Base-by-base conservation (phyloP, 2,888 invertebrate species). In the Cryptus viduatorius region DNA sequence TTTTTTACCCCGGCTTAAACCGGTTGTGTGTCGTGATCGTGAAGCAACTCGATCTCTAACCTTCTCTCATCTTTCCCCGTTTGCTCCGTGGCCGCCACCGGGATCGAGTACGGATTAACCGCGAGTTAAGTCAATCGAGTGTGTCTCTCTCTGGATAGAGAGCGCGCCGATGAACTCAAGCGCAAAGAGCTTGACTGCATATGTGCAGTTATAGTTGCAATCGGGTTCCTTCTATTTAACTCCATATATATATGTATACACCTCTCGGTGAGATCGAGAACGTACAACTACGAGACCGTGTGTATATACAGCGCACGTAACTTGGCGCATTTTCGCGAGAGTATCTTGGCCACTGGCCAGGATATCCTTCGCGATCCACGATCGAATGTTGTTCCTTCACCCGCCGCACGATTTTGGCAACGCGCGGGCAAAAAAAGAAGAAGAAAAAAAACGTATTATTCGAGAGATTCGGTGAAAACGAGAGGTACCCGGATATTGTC, bases 31-130 rank as follows among this genome's bases (percentile, higher is more conserved):
- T 80, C 80, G 82, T 86, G 82, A 68, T 67, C 64, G 76, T 16
- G 79, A 75, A 61, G 59, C 75, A 65, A 61, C 82, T 85, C 86
- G 86, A 87, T 87, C 86, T 86, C 71, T 86, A 82, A 86, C 86
- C 84, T 86, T 78, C 79, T 77, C 77, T 78, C 78, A 61, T 78
- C 78, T 61, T 44, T 56, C 16, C 12, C 48, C 61, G 61, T 81
- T 48, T 10, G 78, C 65, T 61, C 75, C 75, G 69, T 53, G 75
- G 75, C 64, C 79, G 76, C 82, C 65, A 68, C 59, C 59, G 42
- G 76, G 79, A 82, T 61, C 69, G 79, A 37, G 71, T 82, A 76
- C 64, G 76, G 79, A 76, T 85, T 84, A 85, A 48, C 56, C 42
- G 64, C 81, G 65, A 37, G 19, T 37, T 61, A 69, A 64, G 68